A percentile compares a stretch with the other conserved stretches of the same genome.
phyloP scores from a whole-genome alignment of 2,797 vertebrate species.

The Uromys caudimaculatus region DNA sequence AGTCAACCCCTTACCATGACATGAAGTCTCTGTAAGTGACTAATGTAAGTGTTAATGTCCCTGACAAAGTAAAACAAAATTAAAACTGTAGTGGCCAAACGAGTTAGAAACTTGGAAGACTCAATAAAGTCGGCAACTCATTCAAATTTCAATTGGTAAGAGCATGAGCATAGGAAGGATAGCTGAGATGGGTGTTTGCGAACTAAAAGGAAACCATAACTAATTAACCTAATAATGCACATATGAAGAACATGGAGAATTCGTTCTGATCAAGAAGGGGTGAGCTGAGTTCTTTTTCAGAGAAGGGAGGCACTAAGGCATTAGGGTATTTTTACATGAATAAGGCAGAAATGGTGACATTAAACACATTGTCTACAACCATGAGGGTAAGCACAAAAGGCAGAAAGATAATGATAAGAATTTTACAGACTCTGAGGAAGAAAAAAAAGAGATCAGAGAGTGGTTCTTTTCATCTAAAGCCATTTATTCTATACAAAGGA shows the following conservation, averaged over 20 bases:
- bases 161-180: neutral
- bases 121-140: neutral
- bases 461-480: constrained; percentile 20
- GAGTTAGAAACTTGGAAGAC: neutral
- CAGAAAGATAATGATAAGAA: neutral
- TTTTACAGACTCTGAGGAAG: neutral
- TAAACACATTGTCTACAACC: neutral
- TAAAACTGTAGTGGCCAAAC: neutral
- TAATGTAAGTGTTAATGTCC: neutral
- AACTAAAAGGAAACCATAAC: constrained; percentile 12
- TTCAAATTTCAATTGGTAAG: neutral
- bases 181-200: neutral
- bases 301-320: neutral
- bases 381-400: neutral
- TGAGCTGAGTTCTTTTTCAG: neutral
- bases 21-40: neutral
- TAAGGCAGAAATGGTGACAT: neutral
- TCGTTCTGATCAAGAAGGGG: neutral
- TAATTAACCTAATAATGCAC: constrained; percentile 9
- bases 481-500: neutral
- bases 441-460: neutral
- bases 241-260: neutral
- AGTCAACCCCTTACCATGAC: neutral
- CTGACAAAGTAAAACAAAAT: constrained; percentile 7
- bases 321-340: neutral